Base-by-base conservation (phyloP, 2,888 invertebrate species). In the Eristalis intricaria region DNA sequence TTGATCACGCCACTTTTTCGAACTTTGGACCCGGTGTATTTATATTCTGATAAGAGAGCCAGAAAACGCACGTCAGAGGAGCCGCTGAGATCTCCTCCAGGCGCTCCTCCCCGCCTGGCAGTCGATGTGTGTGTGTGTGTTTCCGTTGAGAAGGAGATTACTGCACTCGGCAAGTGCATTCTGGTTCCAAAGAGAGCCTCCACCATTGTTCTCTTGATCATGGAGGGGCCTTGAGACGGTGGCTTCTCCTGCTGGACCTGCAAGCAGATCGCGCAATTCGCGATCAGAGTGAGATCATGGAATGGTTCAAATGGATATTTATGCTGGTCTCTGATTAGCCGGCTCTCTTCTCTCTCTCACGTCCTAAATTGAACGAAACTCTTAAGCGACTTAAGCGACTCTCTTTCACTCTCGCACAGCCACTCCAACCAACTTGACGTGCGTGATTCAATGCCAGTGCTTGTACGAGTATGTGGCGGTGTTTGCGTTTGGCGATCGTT, bases 1-100 rank as follows among this genome's bases (percentile, higher is more conserved):
- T n/a, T 64, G 85, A 74, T 86, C 86, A 86, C 86, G 86, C 86
- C 86, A 86, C 86, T 86, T 86, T 79, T 79, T 23, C 75, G 86
- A 43, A 86, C 86, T 83, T 86, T 86, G 86, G 78, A 83, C 86
- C 50, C 19, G 60, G 38, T 77, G 74, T 84, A 71, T 82, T 86
- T 86, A 35, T 70, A 26, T 75, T 65, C 63, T 86, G 83, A 86
- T 86, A 86, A 83, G 70, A 86, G 78, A 83, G 83, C 70, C 43
- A 79, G 60, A 78, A 56, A 64, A 77, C 60, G n/a, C 56, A 78
- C 86, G 86, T 82, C 86, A 82, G 70, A 78, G 50, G 70, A 38
- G 74, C 23, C 60, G 61, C 43, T 65, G 60, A 43, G n/a, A 43
- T 23, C 32, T 23, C 60, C 60, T 60, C 60, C 60, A 26, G 60